Evolutionary conservation across 2,113 vertebrate genomes (phyloP), one percentile per base, ranked within the genome.

Genomic region (Ellobius talpinus): DNA sequence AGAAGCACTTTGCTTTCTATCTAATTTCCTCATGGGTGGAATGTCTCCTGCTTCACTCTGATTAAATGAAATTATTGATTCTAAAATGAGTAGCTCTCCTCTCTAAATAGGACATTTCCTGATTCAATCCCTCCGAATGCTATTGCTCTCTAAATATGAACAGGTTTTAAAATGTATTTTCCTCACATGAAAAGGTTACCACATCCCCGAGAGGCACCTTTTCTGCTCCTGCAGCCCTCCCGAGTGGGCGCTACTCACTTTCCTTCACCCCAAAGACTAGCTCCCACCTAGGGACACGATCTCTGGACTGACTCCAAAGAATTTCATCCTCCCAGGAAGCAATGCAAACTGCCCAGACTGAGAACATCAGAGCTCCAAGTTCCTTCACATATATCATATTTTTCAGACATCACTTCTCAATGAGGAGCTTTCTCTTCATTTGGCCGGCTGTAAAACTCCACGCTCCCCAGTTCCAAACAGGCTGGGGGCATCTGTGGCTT

Each of bases 51-150:
- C 84, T 52, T 74, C 50, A 81, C 39, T 72, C 42, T 31, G 58
- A 7, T 39, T 89, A 33, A 39, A 93, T 58, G 91, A 95, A 89
- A 92, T 87, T 58, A 74, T 50, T 70, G 82, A 81, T 94, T 94
- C 39, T 87, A 86, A 91, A 89, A 78, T 3, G 33, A 82, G 73
- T 26, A 31, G n/a, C 4, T 36, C 45, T n/a, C 82, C 50, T 73
- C 42, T 39, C 58, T 72, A 70, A 85, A 45, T 66, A 47, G 50
- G 24, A 7, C 45, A 55, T 42, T 90, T 93, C 65, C 90, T 95
- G 90, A 86, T 12, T 74, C 12, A 96, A 95, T 72, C 70, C 68
- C 26, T 52, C 33, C 33, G 73, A 78, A 16, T 5, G 29, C 3
- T n/a, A 73, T 63, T 58, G 31, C 12, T 68, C 74, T 61, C 36